Percentiles rank a stretch among this genome's conserved stretches.
phyloP scores from a whole-genome alignment of 2,888 invertebrate genomes.

The Polietes domitor region DNA sequence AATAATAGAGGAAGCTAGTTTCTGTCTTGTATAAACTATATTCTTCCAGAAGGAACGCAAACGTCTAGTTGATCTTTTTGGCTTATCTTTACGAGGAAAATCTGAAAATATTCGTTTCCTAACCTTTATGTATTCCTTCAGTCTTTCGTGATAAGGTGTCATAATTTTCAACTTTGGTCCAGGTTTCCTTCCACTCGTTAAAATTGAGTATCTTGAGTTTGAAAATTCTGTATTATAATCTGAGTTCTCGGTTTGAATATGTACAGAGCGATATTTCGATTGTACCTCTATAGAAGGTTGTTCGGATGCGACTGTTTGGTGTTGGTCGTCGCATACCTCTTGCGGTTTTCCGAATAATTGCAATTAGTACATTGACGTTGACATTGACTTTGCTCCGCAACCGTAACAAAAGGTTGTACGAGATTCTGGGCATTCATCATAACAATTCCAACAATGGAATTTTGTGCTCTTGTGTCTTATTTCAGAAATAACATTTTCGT shows the following conservation, averaged over 20 bases:
- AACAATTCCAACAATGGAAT: background rate
- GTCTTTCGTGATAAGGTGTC: background rate
- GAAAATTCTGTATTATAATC: background rate
- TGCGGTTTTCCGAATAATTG: slow-evolving; percentile 14
- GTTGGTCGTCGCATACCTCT: slow-evolving; percentile 13
- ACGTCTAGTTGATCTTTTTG: background rate
- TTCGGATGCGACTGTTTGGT: slow-evolving; percentile 12
- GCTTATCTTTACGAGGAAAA: background rate
- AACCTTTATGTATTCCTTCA: background rate
- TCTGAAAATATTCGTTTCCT: background rate
- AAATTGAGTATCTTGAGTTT: background rate
- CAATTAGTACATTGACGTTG: background rate
- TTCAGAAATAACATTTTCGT: background rate
- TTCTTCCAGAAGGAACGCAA: background rate
- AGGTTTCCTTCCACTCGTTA: background rate
- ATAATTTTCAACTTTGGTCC: background rate
- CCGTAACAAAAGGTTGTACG: background rate
- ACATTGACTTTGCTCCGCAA: background rate
- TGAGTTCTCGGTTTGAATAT: background rate
- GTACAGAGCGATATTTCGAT: background rate
- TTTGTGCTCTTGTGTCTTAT: background rate
- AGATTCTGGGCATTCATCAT: background rate
- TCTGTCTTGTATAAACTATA: background rate
- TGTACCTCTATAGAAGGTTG: background rate
- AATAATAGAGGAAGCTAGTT: background rate